Evolutionary conservation across 2,113 vertebrate genomes (phyloP).

Genomic region (Thamnophis sirtalis): DNA sequence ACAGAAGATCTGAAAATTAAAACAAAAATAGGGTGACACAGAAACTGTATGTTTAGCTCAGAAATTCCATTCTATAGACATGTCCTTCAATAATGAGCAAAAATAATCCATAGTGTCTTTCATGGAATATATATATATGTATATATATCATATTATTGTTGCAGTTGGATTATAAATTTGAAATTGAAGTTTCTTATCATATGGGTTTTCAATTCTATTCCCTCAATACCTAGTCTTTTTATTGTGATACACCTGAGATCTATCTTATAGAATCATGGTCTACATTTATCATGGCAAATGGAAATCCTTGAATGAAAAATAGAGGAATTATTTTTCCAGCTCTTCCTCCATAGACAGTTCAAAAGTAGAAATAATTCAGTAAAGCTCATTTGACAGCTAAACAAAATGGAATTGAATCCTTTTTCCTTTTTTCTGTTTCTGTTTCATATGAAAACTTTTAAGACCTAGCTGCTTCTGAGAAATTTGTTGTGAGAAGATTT

Average conservation of each 20-base stretch:
- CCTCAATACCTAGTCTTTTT: not conserved
- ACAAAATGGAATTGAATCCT: not conserved
- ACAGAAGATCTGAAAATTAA: not conserved
- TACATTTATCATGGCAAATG: not conserved
- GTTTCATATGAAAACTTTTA: not conserved
- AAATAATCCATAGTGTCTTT: not conserved
- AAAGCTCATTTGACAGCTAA: not conserved
- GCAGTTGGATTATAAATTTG: not conserved
- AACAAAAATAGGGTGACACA: not conserved
- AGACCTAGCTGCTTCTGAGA: not conserved
- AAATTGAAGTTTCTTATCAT: not conserved
- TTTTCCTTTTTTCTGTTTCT: not conserved
- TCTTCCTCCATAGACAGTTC: not conserved
- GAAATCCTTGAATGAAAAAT: not conserved
- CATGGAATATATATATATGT: not conserved
- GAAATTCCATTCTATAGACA: not conserved
- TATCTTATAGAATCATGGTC: not conserved
- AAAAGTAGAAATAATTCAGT: not conserved
- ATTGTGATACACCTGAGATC: not conserved
- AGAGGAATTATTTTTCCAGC: not conserved
- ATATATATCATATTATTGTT: not conserved
- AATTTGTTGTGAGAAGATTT: not conserved
- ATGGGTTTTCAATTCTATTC: not conserved
- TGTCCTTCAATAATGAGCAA: not conserved
- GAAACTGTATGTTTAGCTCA: not conserved